Base-by-base conservation (phyloP, 2,888 invertebrate species). In the Drosophila buzzatii region DNA sequence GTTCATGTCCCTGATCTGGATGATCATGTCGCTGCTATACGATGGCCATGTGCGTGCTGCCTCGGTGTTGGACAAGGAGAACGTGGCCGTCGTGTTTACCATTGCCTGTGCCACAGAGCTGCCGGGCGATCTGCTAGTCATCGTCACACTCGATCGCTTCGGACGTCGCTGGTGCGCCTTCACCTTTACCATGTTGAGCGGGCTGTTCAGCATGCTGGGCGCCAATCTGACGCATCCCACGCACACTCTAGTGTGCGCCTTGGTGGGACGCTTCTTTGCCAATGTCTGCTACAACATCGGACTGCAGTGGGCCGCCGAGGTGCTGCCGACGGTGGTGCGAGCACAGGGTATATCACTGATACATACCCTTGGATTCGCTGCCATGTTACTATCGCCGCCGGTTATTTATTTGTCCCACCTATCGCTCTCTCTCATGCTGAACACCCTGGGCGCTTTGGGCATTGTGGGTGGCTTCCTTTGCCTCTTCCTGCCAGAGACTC, bases 281-380 rank as follows among this genome's bases (percentile, higher is more conserved):
- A 98, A 97, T 91, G 97, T 97, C 58, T 97, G 97, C 0, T 98
- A 97, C 93, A 98, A 97, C 92, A 97, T 98, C 74, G 97, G 97
- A 0, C 94, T 98, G 0, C 98, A 98, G 84, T 98, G 98, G 93
- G 97, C 97, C 0, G 97, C 98, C 0, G 98, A 98, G 91, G 92
- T 98, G 9, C 92, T 98, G 12, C 98, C 98, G 0, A 98, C 98
- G 0, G 97, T 97, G 2, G 97, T 98, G 0, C 92, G 98, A 41
- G 97, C 97, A 0, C 97, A 97, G 91, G 97, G 97, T 0, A 96
- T 98, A 0, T 96, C 97, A 0, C 93, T 97, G 12, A 96, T 97
- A 62, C 97, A 97, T 85, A 97, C 97, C 59, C 96, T 97, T 96
- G 97, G 97, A 23, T 97, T 97, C 81, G 96, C 97, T 0, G 96